Base-by-base conservation (phyloP, 2,888 invertebrate species). In the Periphyllus acericola region DNA sequence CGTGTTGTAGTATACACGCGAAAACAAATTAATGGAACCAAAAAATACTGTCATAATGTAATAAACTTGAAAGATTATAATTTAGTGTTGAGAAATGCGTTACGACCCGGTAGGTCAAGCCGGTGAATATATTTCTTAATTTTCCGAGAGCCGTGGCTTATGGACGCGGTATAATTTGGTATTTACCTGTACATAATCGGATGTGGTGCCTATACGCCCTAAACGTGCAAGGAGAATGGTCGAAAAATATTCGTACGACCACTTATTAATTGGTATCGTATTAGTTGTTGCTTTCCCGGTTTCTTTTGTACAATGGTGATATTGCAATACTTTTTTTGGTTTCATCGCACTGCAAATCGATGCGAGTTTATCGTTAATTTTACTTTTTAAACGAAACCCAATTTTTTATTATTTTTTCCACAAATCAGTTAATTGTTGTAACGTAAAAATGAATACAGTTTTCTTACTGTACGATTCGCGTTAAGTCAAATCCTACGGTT, bases 41-140 rank as follows among this genome's bases (percentile, higher is more conserved):
- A 40, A 40, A 40, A 78, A 52, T 55, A 78, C 78, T 55, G 78
- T 78, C 32, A 32, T 55, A 32, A 78, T 55, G 32, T 78, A 34
- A 34, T 32, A 55, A 78, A 32, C 34, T 1, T 25, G 11, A 32
- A 1, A 55, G 79, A 79, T n/a, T n/a, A n/a, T 29, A 79, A 21
- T 32, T 79, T 60, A 34, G 25, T 25, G 79, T 79, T 55, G 14
- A 29, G 14, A 46, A 46, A 46, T 46, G 46, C 9, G 46, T 46
- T 46, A 46, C 8, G n/a, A 19, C 75, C 46, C 21, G 32, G 55
- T 34, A 25, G 52, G 78, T 79, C 78, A 79, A 79, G 32, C 32
- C 9, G 55, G 29, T 55, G 79, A 79, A 79, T 79, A 55, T 60
- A 55, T 32, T 34, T 79, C 25, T 46, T 25, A 55, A 55, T 79